Base-by-base conservation (phyloP, 1,140 invertebrate genomes). In the Neuroterus valhalla region DNA sequence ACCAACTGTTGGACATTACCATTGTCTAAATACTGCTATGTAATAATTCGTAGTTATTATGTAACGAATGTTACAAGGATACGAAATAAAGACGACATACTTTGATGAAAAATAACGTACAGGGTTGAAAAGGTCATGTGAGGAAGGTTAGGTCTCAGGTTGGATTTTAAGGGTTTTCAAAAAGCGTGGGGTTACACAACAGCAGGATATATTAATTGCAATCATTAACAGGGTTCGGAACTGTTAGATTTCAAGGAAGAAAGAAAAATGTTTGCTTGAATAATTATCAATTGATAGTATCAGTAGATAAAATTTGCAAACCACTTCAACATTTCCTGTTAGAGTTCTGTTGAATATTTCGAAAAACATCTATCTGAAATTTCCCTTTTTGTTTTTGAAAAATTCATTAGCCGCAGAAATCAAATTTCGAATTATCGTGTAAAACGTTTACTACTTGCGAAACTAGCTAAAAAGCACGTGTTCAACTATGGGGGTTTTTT, bases 1-100 rank as follows among this genome's bases (percentile, higher is more conserved):
- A 89, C 88, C 88, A 88, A 85, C 88, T 89, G 88, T 89, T 89
- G 88, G 88, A 89, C 82, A 88, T 89, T 89, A 89, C 88, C 88
- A 89, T 89, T 89, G 88, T 89, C 88, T 89, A 89, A 87, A 87
- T 89, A 88, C 86, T 87, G 81, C 78, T 66, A 62, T 81, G 71
- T 38, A 77, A 55, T 76, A 75, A 71, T 86, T 83, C 74, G 70
- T 79, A 78, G 81, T 78, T 76, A 75, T 79, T 77, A 80, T 80
- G 71, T 84, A 78, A 62, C 55, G 21, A 72, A 83, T 21, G 71
- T 78, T 72, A 81, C 44, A 72, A 66, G 68, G 70, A 66, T 23
- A 68, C 48, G 77, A 81, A 55, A 77, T 48, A 79, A 71, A 79
- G 44, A 85, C 83, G 80, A 79, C 67, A 76, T 69, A 72, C 10